phyloP scores from a whole-genome alignment of 2,888 invertebrate genomes.

The Eupithecia abbreviata region DNA sequence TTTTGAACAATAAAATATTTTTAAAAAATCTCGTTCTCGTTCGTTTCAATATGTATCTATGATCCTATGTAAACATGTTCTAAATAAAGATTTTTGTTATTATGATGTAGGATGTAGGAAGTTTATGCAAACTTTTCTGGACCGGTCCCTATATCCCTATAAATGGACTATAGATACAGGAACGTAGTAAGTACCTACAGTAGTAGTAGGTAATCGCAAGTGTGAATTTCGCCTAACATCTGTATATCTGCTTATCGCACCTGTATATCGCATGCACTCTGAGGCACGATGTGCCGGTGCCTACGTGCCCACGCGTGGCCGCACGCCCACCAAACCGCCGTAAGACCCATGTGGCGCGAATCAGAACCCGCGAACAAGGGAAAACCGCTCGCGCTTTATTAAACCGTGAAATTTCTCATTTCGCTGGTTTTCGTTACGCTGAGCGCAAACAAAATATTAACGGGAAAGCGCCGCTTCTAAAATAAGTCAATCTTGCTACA shows the following conservation, averaged over 20 bases:
- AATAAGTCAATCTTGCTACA: constrained; percentile 2
- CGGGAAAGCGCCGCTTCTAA: constrained; percentile 7
- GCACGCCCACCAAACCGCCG: neutral
- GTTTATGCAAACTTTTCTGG: neutral
- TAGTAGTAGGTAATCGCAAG: neutral
- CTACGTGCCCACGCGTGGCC: neutral
- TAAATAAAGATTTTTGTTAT: neutral
- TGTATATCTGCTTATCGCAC: too few relatives aligned
- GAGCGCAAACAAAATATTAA: constrained; percentile 31
- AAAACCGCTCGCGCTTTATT: constrained; percentile 38
- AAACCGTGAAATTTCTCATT: constrained; percentile 60
- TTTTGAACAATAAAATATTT: neutral
- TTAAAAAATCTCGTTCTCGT: too few relatives aligned
- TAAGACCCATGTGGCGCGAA: neutral
- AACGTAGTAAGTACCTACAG: neutral
- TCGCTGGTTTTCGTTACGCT: constrained; percentile 41
- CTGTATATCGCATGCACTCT: neutral
- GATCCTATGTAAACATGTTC: too few relatives aligned
- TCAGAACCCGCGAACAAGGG: neutral
- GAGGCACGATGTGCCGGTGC: neutral
- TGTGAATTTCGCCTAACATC: neutral
- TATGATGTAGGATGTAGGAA: neutral
- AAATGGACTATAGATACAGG: neutral
- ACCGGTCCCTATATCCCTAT: neutral
- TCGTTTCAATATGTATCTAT: too few relatives aligned